These are phyloP conservation scores for Neoascia interrupta DNA, from an alignment of 2,888 invertebrate species.

Conservation along the genomic window DNA sequence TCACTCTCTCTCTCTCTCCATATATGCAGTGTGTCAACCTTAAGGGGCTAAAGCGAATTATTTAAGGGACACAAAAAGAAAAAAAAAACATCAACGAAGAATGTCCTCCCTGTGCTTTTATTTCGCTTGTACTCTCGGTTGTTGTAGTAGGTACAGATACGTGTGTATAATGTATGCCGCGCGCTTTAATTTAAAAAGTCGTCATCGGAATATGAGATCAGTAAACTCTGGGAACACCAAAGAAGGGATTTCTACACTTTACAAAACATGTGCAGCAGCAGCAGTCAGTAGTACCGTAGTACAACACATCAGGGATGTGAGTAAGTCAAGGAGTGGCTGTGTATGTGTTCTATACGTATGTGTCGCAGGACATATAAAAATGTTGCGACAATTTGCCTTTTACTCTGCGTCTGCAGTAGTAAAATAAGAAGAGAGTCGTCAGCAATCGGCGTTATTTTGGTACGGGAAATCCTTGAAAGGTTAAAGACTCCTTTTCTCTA, in stretches of 20 bases:
- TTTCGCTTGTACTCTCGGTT: constrained; percentile 21
- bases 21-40: constrained; percentile 39
- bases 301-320: constrained; percentile 6
- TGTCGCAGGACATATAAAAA: constrained; percentile 60
- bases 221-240: constrained; percentile 52
- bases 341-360: too few relatives aligned
- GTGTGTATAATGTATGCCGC: constrained; percentile 47
- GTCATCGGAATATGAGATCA: constrained; percentile 67
- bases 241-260: constrained; percentile 29
- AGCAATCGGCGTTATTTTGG: constrained; percentile 48
- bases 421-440: constrained; percentile 11
- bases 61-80: not conserved
- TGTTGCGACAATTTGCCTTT: constrained; percentile 55
- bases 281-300: not conserved
- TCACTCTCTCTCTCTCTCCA: constrained; percentile 1
- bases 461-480: constrained; percentile 76
- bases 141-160: constrained; percentile 9
- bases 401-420: not conserved
- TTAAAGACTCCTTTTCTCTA: constrained; percentile 75
- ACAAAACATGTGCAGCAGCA: constrained; percentile 25
- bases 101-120: constrained; percentile 33
- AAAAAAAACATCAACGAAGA: not conserved
- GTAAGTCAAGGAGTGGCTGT: constrained; percentile 41
- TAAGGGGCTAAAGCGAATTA: constrained; percentile 37
- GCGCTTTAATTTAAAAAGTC: constrained; percentile 62